Evolutionary conservation across 2,888 invertebrate genomes (phyloP), one percentile per base, ranked within the genome.

Genomic region (Autographa pulchrina): DNA sequence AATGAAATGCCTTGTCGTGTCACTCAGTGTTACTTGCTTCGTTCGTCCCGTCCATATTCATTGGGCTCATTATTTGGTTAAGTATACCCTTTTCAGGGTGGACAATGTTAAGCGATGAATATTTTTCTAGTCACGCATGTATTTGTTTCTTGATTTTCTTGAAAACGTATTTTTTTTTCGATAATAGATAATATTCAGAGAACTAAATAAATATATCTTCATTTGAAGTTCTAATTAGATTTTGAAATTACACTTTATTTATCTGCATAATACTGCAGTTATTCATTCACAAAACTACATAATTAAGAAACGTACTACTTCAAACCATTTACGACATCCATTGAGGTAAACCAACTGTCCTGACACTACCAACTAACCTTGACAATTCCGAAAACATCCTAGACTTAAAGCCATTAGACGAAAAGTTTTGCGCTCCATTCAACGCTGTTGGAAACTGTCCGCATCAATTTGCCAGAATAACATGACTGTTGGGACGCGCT

Each of bases 31-130:
- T 74, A 79, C 31, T 25, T 31, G 61, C 70, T 82, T 72, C 82
- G 79, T 82, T 84, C 78, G 71, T 63, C 64, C 54, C 70, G 69
- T 83, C 78, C 74, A 81, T 81, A 82, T 83, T 82, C 84, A 83
- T 83, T 78, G 75, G 14, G 60, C 41, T 70, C 70, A 72, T 75
- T 81, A 81, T 72, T 74, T 60, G 62, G 66, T 71, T 78, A 70
- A 78, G 67, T 78, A 64, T 68, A 65, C 75, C 81, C 73, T 74
- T 81, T 73, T 78, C 56, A 64, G 38, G 16, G 32, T 52, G 60
- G 43, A 70, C 52, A 63, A 71, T 71, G 68, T 63, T 60, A 48
- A 32, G n/a, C 25, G 48, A 65, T 65, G 25, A 61, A 68, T 63
- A 62, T 61, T 41, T 25, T 56, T 48, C 41, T 48, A 62, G 31